phyloP scores from a whole-genome alignment of 2,113 vertebrate species.

The Columba livia region DNA sequence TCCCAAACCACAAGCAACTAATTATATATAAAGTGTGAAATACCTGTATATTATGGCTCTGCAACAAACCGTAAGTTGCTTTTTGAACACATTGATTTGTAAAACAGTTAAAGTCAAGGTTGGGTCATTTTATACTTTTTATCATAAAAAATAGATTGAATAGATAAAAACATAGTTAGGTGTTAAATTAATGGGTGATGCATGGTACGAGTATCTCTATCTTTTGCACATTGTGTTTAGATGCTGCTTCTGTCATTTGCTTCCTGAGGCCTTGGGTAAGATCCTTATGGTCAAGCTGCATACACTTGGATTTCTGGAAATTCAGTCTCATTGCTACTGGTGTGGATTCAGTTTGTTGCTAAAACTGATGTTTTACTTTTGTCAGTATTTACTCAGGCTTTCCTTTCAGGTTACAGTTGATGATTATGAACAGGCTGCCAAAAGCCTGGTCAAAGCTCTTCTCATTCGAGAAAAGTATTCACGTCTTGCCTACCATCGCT shows the following conservation, averaged over 20 bases:
- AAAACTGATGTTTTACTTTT: not conserved
- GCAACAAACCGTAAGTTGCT: not conserved
- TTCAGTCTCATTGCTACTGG: not conserved
- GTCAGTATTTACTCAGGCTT: not conserved
- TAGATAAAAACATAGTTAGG: not conserved
- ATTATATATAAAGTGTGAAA: not conserved
- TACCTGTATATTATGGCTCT: not conserved
- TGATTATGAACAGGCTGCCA: slow-evolving; percentile 93
- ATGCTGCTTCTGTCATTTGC: not conserved
- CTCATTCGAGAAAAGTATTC: slow-evolving; percentile 94
- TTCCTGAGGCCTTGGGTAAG: not conserved
- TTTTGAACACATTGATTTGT: not conserved
- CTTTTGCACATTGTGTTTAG: not conserved
- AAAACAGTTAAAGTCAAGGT: not conserved
- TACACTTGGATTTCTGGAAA: not conserved
- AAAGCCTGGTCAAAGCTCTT: slow-evolving; percentile 87
- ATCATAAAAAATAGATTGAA: not conserved
- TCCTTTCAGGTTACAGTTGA: slow-evolving; percentile 89
- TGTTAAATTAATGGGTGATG: not conserved
- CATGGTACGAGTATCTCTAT: not conserved
- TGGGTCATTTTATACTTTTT: not conserved
- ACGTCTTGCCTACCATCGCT: slow-evolving; percentile 90
- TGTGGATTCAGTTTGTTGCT: not conserved
- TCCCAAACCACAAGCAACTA: not conserved
- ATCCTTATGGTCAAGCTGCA: not conserved